Conservation (phyloP, 2,797 vertebrate species). For the Rhinogobio ventralis region DNA sequence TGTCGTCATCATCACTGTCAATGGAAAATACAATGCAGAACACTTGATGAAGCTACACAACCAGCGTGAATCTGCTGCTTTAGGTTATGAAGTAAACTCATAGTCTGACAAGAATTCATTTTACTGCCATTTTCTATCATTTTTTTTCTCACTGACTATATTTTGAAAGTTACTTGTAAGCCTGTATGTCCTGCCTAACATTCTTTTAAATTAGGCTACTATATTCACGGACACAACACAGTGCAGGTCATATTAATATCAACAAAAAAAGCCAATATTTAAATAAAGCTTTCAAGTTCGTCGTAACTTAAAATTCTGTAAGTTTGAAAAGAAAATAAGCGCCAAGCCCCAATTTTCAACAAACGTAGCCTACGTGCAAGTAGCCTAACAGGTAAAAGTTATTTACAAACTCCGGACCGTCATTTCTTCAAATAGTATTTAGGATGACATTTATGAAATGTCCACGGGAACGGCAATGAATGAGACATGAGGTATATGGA, state of each 20-base stretch:
- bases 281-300: background rate
- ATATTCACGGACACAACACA: background rate
- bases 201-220: background rate
- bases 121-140: background rate
- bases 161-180: background rate
- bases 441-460: background rate
- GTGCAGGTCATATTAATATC: background rate
- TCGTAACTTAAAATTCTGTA: background rate
- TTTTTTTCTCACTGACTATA: background rate
- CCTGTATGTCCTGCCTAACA: background rate
- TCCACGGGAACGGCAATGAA: background rate
- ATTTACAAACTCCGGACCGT: background rate
- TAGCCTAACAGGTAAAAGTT: conserved; percentile 46
- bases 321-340: background rate
- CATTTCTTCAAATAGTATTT: background rate
- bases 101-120: background rate
- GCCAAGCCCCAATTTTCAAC: background rate
- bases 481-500: conserved; percentile 17
- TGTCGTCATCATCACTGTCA: conserved; percentile 53
- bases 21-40: conserved; percentile 43
- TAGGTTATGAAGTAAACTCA: background rate
- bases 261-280: background rate
- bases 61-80: background rate
- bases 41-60: conserved; percentile 3
- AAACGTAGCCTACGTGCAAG: background rate